Base-by-base conservation (phyloP, 2,797 vertebrate genomes). In the Acomys russatus region DNA sequence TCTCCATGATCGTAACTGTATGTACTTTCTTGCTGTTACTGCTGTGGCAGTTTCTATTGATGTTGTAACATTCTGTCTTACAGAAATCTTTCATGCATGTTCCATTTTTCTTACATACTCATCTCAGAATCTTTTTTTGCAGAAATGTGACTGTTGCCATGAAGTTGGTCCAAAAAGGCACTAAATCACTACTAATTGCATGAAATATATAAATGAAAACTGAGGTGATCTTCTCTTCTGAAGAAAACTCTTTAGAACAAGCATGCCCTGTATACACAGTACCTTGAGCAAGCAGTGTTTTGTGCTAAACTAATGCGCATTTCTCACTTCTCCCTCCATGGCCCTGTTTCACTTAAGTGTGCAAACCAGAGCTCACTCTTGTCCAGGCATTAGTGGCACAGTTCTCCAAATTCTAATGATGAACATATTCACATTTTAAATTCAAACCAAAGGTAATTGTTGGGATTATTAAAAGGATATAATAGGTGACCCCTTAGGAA, bases 71-170 rank as follows among this genome's bases (percentile, higher is more conserved):
- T 66, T 88, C 28, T 85, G 78, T 77, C 18, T 68, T 7, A 59
- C n/a, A 64, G 6, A 68, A 79, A 66, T 77, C n/a, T 83, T 97
- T 82, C 82, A 78, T 54, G 92, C 63, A 74, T n/a, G 28, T 66
- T 77, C 22, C 4, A 49, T 56, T 86, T 78, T 86, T 11, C 80
- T 22, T 33, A 3, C 4, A 33, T 70, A 44, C 4, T 87, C 1
- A 3, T 56, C 22, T 95, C 70, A 28, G 54, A 54, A 44, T 92
- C 35, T 80, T 83, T 61, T 61, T 49, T 93, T 79, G 17, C 35
- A 66, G 79, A 85, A 88, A 80, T 76, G n/a, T 15, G 9, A 56
- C 76, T 77, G 79, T 84, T 54, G 68, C 44, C 30, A 22, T 68
- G 64, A 2, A 11, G 25, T 68, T 83, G 23, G 82, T 30, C 38